Evolutionary conservation across 2,797 vertebrate genomes (phyloP), one percentile per base, ranked within the genome.

Genomic region (Scleropages formosus): DNA sequence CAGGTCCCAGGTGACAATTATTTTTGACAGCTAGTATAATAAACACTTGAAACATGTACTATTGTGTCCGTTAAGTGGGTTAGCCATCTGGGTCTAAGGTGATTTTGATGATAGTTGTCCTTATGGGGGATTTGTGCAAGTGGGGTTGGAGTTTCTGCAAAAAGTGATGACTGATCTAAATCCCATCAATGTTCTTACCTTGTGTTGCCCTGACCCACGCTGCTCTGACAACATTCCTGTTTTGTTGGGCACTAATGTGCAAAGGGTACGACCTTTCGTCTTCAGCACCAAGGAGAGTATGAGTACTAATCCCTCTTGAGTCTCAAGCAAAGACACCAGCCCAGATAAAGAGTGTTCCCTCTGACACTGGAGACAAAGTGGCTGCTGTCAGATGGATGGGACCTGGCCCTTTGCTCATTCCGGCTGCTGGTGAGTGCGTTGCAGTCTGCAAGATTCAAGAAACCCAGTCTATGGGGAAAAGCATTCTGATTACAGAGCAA

Each of bases 41-140:
- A n/a, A n/a, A n/a, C n/a, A n/a, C n/a, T n/a, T n/a, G n/a, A n/a
- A n/a, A n/a, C 44, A 76, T 24, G 0, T 71, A 0, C 78, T 74
- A 0, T 3, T 80, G 0, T 31, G 79, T 6, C 58, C 51, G 11
- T 74, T 79, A 4, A 78, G 49, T 20, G 72, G 72, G 1, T 12
- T 83, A 4, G 18, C 63, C 18, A 73, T 83, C 15, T 74, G 72
- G 78, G 70, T 75, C 10, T 59, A 77, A n/a, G 79, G 72, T 77
- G 72, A 79, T 10, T 69, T 75, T 0, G 66, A 74, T 12, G 31
- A 26, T 60, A 70, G 78, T 51, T 75, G 79, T 31, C 60, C 75
- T 0, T 74, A 77, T 59, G 13, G 16, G 72, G 81, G 80, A 4
- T 79, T 77, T 59, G 64, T 79, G 18, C 78, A 79, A 8, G 64